These are phyloP conservation scores for Acropora yongei DNA, from an alignment of 64 coral and sea anemone genomes.

Conservation along the genomic window DNA sequence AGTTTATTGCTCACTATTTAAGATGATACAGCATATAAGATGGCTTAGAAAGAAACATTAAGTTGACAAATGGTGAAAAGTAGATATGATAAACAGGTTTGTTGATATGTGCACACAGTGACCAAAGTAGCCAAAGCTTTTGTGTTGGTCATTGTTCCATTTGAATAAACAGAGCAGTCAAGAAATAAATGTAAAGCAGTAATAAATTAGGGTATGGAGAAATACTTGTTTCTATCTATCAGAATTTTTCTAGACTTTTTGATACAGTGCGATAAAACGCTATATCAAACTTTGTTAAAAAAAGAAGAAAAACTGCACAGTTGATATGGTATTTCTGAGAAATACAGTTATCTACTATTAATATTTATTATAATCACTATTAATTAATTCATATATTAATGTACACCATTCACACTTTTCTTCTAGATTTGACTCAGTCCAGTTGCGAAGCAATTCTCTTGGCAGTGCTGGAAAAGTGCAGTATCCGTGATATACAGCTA, in stretches of 20 bases:
- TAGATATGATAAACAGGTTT: neutral
- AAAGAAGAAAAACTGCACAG: too few relatives aligned
- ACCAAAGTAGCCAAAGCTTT: too few relatives aligned
- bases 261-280: too few relatives aligned
- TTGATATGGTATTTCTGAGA: too few relatives aligned
- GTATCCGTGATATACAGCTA: too few relatives aligned
- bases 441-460: too few relatives aligned
- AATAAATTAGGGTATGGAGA: conserved; percentile 16
- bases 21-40: conserved; percentile 12
- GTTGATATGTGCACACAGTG: neutral
- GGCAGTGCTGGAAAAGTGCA: too few relatives aligned
- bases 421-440: too few relatives aligned
- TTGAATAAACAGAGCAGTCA: too few relatives aligned
- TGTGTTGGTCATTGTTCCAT: too few relatives aligned
- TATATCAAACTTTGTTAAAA: neutral
- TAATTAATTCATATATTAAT: neutral
- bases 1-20: neutral
- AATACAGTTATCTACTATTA: too few relatives aligned
- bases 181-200: neutral
- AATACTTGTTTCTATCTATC: conserved; percentile 3
- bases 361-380: conserved; percentile 13
- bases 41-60: neutral
- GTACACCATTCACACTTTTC: too few relatives aligned
- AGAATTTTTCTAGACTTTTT: conserved; percentile 13
- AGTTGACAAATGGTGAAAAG: neutral